Conservation (phyloP, 2,888 invertebrate species). For the Ypsolopha scabrella region DNA sequence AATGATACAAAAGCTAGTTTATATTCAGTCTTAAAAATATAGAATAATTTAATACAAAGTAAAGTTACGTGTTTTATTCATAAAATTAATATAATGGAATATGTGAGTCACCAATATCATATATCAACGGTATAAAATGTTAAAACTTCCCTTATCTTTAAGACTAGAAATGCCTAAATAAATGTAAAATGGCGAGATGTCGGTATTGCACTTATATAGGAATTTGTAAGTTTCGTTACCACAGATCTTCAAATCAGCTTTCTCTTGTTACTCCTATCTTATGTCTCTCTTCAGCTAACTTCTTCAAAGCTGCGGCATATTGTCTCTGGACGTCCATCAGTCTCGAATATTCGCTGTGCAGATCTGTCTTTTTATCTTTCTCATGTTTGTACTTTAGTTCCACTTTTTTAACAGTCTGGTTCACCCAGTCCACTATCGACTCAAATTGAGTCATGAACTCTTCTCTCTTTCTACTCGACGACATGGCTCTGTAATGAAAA, state of each 20-base stretch:
- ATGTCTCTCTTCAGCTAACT: slow-evolving; percentile 44
- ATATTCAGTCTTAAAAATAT: slow-evolving; percentile 41
- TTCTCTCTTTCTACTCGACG: slow-evolving; percentile 81
- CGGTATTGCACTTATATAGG: slow-evolving; percentile 1
- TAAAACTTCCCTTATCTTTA: slow-evolving; percentile 17
- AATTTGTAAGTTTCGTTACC: background rate
- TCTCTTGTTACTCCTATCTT: slow-evolving; percentile 23
- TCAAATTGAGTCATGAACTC: slow-evolving; percentile 94
- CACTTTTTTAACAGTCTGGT: slow-evolving; percentile 85
- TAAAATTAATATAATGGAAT: background rate
- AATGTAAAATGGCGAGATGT: slow-evolving; percentile 12
- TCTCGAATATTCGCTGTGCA: slow-evolving; percentile 47
- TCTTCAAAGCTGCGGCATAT: slow-evolving; percentile 55
- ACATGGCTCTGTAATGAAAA: slow-evolving; percentile 77
- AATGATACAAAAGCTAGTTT: slow-evolving; percentile 6
- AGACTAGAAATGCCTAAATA: slow-evolving; percentile 14
- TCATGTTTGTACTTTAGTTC: slow-evolving; percentile 60
- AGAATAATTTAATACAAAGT: slow-evolving; percentile 8
- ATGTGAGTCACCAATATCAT: slow-evolving; percentile 15
- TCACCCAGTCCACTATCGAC: slow-evolving; percentile 89
- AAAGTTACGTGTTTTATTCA: background rate
- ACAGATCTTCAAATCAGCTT: slow-evolving; percentile 8
- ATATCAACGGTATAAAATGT: slow-evolving; percentile 17
- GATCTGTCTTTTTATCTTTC: slow-evolving; percentile 39
- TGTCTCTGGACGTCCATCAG: slow-evolving; percentile 58